phyloP scores from a whole-genome alignment of 2,113 vertebrate genomes.

The Pangasianodon hypophthalmus region DNA sequence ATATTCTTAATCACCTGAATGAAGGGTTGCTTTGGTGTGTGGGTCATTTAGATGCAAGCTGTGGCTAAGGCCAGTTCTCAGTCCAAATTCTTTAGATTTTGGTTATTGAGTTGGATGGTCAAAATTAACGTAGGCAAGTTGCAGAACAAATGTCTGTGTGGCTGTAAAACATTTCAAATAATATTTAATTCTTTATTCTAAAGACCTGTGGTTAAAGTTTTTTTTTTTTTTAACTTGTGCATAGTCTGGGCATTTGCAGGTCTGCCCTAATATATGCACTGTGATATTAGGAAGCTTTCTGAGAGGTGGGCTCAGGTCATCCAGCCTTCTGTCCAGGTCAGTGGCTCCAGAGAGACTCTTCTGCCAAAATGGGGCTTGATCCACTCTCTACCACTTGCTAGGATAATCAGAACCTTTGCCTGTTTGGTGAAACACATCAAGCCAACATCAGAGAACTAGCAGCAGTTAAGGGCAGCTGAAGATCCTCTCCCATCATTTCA shows the following conservation, averaged over 20 bases:
- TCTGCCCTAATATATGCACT: constrained; percentile 4
- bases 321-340: constrained; percentile 60
- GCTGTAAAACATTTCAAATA: neutral
- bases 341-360: constrained; percentile 54
- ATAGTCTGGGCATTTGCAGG: neutral
- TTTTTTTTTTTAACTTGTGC: neutral
- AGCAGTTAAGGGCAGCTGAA: neutral
- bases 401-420: neutral
- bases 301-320: constrained; percentile 59
- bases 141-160: neutral
- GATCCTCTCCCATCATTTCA: neutral
- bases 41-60: neutral
- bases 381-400: neutral
- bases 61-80: neutral
- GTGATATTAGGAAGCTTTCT: constrained; percentile 2
- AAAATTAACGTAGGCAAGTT: neutral
- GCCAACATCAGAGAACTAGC: neutral
- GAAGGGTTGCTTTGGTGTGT: neutral
- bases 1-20: constrained; percentile 10
- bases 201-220: neutral
- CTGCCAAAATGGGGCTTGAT: neutral
- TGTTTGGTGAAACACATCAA: neutral
- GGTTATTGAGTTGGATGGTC: neutral
- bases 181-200: neutral
- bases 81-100: neutral